Percentiles rank a stretch among this genome's conserved stretches.
Conservation (phyloP, 2,113 vertebrate species). For the Campylorhamphus procurvoides region DNA sequence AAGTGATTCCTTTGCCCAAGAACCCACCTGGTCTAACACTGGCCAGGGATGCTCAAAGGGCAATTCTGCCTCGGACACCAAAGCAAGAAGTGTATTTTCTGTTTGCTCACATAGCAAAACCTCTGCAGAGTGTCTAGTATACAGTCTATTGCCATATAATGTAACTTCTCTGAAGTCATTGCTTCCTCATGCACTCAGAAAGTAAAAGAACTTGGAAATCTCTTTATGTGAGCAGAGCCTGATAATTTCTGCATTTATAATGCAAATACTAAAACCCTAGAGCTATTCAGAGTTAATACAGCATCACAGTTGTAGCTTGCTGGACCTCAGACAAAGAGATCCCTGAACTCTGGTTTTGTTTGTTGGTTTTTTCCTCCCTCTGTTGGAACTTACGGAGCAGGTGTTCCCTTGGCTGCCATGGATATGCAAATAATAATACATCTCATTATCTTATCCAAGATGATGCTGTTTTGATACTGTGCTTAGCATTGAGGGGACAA, state of each 20-base stretch:
- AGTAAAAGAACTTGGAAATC: neutral
- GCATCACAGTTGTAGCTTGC: neutral
- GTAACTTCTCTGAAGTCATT: neutral
- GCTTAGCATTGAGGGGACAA: neutral
- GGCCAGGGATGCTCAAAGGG: neutral
- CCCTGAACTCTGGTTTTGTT: neutral
- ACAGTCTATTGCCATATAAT: neutral
- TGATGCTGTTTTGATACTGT: neutral
- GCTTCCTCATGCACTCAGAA: neutral
- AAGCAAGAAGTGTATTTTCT: neutral
- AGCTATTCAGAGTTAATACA: constrained; percentile 22
- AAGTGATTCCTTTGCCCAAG: neutral
- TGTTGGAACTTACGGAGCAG: neutral
- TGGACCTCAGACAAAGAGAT: constrained; percentile 13
- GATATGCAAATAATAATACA: neutral
- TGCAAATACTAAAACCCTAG: neutral
- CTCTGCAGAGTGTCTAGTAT: neutral
- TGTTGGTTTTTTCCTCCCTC: neutral
- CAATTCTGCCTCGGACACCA: neutral
- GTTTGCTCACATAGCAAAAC: neutral
- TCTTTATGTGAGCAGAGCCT: neutral
- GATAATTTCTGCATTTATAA: neutral
- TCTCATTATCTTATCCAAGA: neutral
- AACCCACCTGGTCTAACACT: neutral
- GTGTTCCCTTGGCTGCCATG: neutral